Conservation (phyloP, 2,113 vertebrate genomes). For the Murina feae region DNA sequence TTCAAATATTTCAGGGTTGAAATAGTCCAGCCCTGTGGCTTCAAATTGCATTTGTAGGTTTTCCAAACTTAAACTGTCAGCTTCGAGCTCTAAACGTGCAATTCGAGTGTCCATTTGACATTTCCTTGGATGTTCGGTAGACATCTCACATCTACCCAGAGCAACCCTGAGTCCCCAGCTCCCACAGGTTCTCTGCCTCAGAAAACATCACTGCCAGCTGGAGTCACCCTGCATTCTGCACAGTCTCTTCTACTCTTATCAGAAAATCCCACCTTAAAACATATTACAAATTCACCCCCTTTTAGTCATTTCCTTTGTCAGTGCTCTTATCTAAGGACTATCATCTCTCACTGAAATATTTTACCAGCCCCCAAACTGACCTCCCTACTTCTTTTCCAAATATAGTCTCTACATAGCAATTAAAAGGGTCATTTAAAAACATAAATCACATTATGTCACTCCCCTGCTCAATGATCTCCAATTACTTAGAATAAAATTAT, state of each 20-base stretch:
- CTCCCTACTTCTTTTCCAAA: background rate
- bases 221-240: conserved; percentile 15
- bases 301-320: conserved; percentile 33
- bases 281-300: conserved; percentile 35
- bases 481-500: background rate
- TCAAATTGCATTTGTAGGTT: background rate
- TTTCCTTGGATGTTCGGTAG: conserved; percentile 20
- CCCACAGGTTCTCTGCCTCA: conserved; percentile 19
- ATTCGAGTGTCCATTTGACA: conserved; percentile 31
- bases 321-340: background rate
- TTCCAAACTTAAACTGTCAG: conserved; percentile 48
- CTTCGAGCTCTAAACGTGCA: background rate
- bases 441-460: background rate
- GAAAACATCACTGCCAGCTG: conserved; percentile 39
- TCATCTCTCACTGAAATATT: background rate
- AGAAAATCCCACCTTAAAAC: conserved; percentile 39
- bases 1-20: background rate
- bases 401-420: background rate
- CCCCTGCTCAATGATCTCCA: background rate
- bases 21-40: background rate
- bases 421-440: background rate
- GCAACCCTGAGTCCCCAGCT: background rate
- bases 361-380: background rate
- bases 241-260: conserved; percentile 12
- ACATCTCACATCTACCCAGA: conserved; percentile 24